Conservation (phyloP, 2,888 invertebrate genomes). For the Acanthopleura granulata region DNA sequence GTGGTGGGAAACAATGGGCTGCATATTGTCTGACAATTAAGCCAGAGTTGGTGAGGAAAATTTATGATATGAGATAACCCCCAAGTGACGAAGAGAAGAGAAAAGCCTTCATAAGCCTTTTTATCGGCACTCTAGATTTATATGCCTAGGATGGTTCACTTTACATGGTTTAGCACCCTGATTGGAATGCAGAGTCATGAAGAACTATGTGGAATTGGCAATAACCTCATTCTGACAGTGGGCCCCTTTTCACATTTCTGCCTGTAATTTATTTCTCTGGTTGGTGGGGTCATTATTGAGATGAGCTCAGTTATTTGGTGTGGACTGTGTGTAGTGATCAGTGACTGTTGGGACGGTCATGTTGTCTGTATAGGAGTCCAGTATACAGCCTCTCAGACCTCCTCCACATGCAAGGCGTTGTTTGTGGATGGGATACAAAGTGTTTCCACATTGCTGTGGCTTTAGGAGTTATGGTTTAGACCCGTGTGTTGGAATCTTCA, state of each 20-base stretch:
- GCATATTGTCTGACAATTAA: no score
- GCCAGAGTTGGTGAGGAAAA: background rate
- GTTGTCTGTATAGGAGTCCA: no score
- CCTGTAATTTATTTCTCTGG: slow-evolving; percentile 3
- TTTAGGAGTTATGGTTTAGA: background rate
- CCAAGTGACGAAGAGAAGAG: no score
- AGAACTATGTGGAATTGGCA: background rate
- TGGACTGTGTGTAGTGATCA: background rate
- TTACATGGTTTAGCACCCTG: background rate
- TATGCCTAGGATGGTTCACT: background rate
- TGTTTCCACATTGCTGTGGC: background rate
- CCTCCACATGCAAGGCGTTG: background rate
- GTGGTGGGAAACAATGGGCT: no score
- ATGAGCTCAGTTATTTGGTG: slow-evolving; percentile 3
- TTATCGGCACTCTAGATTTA: background rate
- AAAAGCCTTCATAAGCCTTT: background rate
- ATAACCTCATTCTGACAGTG: background rate
- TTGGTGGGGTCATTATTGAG: background rate
- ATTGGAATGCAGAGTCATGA: slow-evolving; percentile 2
- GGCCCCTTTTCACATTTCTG: no score
- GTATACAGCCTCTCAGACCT: no score
- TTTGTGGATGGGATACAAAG: background rate
- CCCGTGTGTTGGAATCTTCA: background rate
- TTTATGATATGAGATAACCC: slow-evolving; percentile 5
- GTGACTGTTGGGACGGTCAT: background rate